These are phyloP conservation scores for Orycteropus afer DNA, from an alignment of 2,113 vertebrate genomes.

Conservation along the genomic window DNA sequence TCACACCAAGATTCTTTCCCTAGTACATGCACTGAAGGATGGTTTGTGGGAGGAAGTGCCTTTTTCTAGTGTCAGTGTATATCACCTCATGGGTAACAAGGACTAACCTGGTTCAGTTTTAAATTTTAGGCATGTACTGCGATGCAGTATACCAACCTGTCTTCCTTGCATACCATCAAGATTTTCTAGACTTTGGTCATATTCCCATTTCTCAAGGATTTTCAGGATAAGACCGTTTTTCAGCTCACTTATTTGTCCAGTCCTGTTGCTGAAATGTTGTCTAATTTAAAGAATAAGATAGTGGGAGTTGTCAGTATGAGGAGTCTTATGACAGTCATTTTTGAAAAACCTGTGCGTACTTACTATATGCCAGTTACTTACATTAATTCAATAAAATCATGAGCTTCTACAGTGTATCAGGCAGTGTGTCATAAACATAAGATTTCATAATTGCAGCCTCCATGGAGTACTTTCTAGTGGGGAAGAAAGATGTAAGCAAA, in stretches of 20 bases:
- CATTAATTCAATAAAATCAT: slow-evolving; percentile 8
- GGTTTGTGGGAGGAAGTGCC: slow-evolving; percentile 46
- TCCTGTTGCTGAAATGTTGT: slow-evolving; percentile 20
- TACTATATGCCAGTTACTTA: slow-evolving; percentile 22
- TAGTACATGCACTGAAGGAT: neutral
- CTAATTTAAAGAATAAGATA: slow-evolving; percentile 36
- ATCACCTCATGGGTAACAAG: slow-evolving; percentile 4
- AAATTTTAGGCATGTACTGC: neutral
- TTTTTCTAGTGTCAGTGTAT: slow-evolving; percentile 41
- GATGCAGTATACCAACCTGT: neutral
- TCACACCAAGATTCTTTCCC: neutral
- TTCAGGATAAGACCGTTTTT: neutral
- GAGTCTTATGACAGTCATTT: slow-evolving; percentile 25
- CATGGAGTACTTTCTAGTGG: neutral
- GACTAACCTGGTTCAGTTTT: neutral
- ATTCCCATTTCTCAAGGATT: slow-evolving; percentile 38
- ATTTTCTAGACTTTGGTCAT: slow-evolving; percentile 35
- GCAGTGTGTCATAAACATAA: neutral
- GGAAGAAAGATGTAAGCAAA: slow-evolving; percentile 32
- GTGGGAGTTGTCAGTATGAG: neutral
- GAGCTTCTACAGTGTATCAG: neutral
- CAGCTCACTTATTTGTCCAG: neutral
- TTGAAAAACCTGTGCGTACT: neutral
- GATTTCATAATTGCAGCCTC: slow-evolving; percentile 15
- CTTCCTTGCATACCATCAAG: slow-evolving; percentile 11